A percentile compares a stretch with the other conserved stretches of the same genome.
Evolutionary conservation across 2,888 invertebrate genomes (phyloP).

Genomic region (Lasioglossum calceatum): DNA sequence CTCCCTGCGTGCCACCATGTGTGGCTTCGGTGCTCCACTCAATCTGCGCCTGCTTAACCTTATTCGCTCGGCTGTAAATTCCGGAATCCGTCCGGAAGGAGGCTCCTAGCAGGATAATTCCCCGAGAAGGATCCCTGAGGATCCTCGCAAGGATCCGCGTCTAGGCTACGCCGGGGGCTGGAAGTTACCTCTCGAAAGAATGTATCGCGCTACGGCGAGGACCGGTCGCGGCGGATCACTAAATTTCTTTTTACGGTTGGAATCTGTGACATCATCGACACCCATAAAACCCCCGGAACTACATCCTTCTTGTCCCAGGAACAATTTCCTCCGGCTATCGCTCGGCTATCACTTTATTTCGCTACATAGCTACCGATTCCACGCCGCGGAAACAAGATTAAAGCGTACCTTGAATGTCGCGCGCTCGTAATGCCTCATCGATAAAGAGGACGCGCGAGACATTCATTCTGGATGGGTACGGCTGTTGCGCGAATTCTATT

Average conservation of each 20-base stretch:
- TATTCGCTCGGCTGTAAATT: constrained; percentile 74
- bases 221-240: constrained; percentile 60
- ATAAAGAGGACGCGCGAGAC: constrained; percentile 18
- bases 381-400: constrained; percentile 23
- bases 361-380: constrained; percentile 3
- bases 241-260: constrained; percentile 76
- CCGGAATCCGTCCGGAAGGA: constrained; percentile 43
- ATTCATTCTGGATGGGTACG: constrained; percentile 31
- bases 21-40: constrained; percentile 80
- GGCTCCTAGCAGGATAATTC: background rate
- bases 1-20: constrained; percentile 60
- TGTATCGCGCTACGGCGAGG: constrained; percentile 45
- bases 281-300: constrained; percentile 70
- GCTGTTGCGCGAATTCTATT: background rate
- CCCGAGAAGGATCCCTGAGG: background rate
- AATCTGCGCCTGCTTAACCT: constrained; percentile 82
- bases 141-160: background rate
- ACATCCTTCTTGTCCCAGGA: constrained; percentile 62
- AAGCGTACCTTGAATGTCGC: constrained; percentile 22
- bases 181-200: constrained; percentile 4
- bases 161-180: background rate
- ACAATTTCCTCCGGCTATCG: constrained; percentile 52
- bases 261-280: constrained; percentile 78
- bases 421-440: constrained; percentile 37
- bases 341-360: constrained; percentile 23